Evolutionary conservation across 2,113 vertebrate species (phyloP).

Genomic region (Anas platyrhynchos): DNA sequence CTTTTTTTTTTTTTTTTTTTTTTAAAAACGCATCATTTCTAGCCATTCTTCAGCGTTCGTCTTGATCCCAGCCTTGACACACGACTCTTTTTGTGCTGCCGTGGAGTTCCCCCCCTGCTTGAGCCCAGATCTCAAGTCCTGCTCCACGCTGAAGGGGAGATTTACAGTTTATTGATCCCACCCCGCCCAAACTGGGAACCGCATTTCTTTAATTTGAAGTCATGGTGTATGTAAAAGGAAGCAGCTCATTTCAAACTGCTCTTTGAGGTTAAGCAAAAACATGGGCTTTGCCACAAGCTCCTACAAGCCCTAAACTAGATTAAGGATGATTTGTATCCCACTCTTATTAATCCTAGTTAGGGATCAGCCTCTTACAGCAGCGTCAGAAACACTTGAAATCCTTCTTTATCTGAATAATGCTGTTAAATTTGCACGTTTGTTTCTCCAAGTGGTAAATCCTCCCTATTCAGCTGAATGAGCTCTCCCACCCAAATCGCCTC

Average conservation of each 20-base stretch:
- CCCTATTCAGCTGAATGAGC: background rate
- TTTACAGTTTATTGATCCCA: constrained; percentile 8
- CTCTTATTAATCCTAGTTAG: constrained; percentile 14
- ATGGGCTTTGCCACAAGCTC: constrained; percentile 25
- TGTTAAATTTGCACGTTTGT: constrained; percentile 13
- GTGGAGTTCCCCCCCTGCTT: background rate
- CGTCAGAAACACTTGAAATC: constrained; percentile 27
- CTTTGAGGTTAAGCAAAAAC: constrained; percentile 46
- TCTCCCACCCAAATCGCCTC: background rate
- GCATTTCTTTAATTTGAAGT: constrained; percentile 28
- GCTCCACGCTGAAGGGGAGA: background rate
- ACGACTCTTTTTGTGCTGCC: background rate
- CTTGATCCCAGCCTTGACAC: background rate
- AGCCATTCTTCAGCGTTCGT: background rate
- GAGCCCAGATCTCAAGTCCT: background rate
- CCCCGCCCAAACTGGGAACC: background rate
- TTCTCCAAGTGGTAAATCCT: constrained; percentile 11
- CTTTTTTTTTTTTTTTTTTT: background rate
- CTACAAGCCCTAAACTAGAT: constrained; percentile 50
- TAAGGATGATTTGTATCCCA: constrained; percentile 41
- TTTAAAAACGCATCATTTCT: background rate
- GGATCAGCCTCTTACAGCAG: constrained; percentile 11
- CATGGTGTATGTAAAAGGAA: background rate
- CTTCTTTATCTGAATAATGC: constrained; percentile 36
- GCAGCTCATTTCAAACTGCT: constrained; percentile 6